Conservation (phyloP, 2,888 invertebrate genomes). For the Pandemis heparana region DNA sequence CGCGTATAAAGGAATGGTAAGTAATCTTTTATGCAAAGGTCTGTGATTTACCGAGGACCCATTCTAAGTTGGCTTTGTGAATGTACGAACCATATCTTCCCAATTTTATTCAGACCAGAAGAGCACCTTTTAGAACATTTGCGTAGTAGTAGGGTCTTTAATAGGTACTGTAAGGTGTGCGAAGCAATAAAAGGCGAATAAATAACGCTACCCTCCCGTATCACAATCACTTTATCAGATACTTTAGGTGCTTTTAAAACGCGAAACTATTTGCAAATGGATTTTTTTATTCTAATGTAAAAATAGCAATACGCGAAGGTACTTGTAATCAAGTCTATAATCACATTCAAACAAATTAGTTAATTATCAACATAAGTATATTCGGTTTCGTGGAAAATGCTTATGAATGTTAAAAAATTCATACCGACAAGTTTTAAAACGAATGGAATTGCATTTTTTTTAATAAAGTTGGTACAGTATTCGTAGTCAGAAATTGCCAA, state of each 20-base stretch:
- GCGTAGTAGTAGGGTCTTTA: background rate
- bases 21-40: conserved; percentile 39
- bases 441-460: no score
- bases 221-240: background rate
- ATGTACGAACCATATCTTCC: conserved; percentile 13
- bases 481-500: background rate
- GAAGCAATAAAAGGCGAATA: background rate
- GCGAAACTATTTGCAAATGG: background rate
- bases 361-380: no score
- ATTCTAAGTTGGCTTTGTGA: conserved; percentile 25
- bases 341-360: no score
- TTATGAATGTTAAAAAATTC: no score
- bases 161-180: background rate
- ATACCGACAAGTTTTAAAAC: no score
- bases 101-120: conserved; percentile 20
- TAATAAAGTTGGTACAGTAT: background rate
- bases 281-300: no score
- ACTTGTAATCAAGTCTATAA: no score
- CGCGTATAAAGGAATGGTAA: conserved; percentile 26
- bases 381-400: no score
- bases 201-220: background rate
- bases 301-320: no score
- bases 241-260: background rate
- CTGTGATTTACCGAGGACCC: conserved; percentile 37
- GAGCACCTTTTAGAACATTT: conserved; percentile 23